phyloP scores from a whole-genome alignment of 1,140 invertebrate genomes.

The Zaprionus ornatus region DNA sequence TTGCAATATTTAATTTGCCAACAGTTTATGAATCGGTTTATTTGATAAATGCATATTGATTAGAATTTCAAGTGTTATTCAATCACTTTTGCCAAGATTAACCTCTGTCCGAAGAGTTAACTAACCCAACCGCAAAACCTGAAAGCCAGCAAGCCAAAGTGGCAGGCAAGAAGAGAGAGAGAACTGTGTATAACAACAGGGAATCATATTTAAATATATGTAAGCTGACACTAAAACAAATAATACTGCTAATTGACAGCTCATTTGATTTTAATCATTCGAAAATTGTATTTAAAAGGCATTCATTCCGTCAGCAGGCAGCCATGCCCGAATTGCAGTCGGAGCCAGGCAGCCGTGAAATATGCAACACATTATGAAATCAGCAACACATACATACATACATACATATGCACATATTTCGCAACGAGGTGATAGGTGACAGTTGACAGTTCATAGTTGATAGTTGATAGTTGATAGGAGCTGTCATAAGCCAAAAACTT shows the following conservation, averaged over 20 bases:
- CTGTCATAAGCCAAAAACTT: slow-evolving; percentile 32
- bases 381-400: slow-evolving; percentile 17
- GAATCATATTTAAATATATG: slow-evolving; percentile 9
- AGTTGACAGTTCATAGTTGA: background rate
- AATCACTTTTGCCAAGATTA: background rate
- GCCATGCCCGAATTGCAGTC: background rate
- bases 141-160: too few species aligned
- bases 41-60: background rate
- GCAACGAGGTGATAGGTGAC: background rate
- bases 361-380: slow-evolving; percentile 42
- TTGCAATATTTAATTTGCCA: too few species aligned
- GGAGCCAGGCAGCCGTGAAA: slow-evolving; percentile 38
- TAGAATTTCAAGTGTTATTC: background rate
- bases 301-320: slow-evolving; percentile 22
- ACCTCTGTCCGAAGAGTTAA: slow-evolving; percentile 31
- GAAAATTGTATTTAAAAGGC: slow-evolving; percentile 41
- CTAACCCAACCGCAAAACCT: slow-evolving; percentile 5
- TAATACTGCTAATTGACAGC: slow-evolving; percentile 58
- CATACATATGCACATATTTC: too few species aligned
- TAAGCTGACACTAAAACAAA: slow-evolving; percentile 20
- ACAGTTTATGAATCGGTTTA: background rate
- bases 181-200: background rate
- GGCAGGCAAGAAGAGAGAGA: slow-evolving; percentile 2
- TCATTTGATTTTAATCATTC: slow-evolving; percentile 60
- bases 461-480: background rate